phyloP scores from a whole-genome alignment of 1,140 invertebrate species.

The Zelostemma sp. region DNA sequence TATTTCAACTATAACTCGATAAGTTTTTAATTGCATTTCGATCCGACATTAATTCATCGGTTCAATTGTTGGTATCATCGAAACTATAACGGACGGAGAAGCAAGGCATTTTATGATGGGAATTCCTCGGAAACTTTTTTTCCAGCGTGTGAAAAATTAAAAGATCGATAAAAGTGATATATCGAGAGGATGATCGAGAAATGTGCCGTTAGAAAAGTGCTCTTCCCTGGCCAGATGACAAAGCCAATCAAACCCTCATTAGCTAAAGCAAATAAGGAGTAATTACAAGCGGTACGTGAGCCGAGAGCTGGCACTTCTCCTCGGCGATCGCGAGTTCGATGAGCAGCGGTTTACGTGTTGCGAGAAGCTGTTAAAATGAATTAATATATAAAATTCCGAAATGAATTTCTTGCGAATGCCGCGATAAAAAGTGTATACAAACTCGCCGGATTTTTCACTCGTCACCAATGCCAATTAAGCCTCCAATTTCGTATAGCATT shows the following conservation, averaged over 20 bases:
- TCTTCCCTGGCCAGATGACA: constrained; percentile 34
- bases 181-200: too few species aligned
- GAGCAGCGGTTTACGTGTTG: constrained; percentile 37
- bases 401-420: not conserved
- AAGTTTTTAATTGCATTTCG: too few species aligned
- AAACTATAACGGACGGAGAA: too few species aligned
- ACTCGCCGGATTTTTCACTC: not conserved
- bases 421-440: not conserved
- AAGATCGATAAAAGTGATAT: too few species aligned
- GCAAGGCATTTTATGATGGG: too few species aligned
- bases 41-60: too few species aligned
- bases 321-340: constrained; percentile 27
- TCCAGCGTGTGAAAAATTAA: too few species aligned
- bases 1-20: too few species aligned
- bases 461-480: not conserved
- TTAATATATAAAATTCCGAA: constrained; percentile 23
- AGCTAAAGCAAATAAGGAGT: constrained; percentile 49
- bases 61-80: too few species aligned
- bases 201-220: constrained; percentile 39
- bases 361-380: constrained; percentile 41
- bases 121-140: too few species aligned
- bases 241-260: constrained; percentile 52
- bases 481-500: too few species aligned
- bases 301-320: constrained; percentile 17
- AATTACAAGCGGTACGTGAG: constrained; percentile 45